These are phyloP conservation scores for Lasiurus borealis DNA, from an alignment of 2,113 vertebrate genomes.

Conservation along the genomic window DNA sequence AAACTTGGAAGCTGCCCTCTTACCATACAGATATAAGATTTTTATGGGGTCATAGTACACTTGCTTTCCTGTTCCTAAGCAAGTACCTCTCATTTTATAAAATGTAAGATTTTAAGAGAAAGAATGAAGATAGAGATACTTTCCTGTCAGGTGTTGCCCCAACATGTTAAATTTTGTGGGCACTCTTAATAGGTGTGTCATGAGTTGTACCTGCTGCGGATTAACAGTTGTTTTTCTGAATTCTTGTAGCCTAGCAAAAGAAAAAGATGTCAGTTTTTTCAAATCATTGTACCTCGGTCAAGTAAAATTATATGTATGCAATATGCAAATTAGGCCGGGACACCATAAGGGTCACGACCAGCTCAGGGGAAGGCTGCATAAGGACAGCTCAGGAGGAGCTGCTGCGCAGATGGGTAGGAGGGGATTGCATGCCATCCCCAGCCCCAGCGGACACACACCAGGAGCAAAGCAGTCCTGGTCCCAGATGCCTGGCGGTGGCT, in stretches of 20 bases:
- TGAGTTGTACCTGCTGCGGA: neutral
- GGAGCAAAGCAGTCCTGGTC: too few relatives aligned
- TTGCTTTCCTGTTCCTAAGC: neutral
- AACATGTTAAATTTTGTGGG: neutral
- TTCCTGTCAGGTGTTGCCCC: neutral
- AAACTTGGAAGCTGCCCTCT: conserved; percentile 54
- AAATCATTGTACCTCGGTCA: neutral
- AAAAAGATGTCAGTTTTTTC: neutral
- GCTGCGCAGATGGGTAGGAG: too few relatives aligned
- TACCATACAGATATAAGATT: conserved; percentile 29
- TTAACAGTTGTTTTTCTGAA: neutral
- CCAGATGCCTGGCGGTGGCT: too few relatives aligned
- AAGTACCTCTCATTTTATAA: neutral
- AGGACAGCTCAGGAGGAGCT: too few relatives aligned
- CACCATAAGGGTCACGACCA: too few relatives aligned
- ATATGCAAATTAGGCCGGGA: too few relatives aligned
- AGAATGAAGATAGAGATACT: neutral
- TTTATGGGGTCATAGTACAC: neutral
- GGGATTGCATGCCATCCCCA: too few relatives aligned
- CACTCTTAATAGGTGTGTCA: neutral
- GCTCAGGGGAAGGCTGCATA: too few relatives aligned
- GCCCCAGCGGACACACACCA: too few relatives aligned
- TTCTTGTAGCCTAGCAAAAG: neutral
- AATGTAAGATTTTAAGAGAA: neutral
- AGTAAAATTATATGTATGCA: neutral